phyloP scores from a whole-genome alignment of 2,888 invertebrate genomes.

The Drosophila hamatofila region DNA sequence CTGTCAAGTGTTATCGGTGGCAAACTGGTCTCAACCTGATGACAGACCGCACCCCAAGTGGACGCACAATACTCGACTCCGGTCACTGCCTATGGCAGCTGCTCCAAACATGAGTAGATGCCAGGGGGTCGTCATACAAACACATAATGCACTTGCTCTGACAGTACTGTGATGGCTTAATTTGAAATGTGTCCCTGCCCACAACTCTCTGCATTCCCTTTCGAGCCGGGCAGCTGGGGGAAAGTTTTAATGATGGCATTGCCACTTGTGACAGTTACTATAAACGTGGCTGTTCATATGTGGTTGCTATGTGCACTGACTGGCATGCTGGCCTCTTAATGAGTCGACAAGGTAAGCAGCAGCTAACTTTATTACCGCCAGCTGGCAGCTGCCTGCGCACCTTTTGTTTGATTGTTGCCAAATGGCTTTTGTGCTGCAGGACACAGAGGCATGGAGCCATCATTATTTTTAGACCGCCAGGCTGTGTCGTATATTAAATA shows the following conservation, averaged over 20 bases:
- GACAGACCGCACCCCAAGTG: constrained; percentile 21
- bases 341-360: constrained; percentile 31
- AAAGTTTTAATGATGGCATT: constrained; percentile 59
- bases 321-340: constrained; percentile 34
- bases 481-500: not conserved
- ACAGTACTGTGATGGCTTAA: constrained; percentile 60
- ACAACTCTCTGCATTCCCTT: not conserved
- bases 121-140: constrained; percentile 27
- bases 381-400: constrained; percentile 9
- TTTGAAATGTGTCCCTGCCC: constrained; percentile 50
- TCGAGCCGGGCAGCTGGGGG: not conserved
- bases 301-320: not conserved
- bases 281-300: not conserved
- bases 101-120: constrained; percentile 26
- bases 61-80: constrained; percentile 18
- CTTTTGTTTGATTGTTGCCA: constrained; percentile 50
- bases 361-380: constrained; percentile 12
- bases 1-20: not conserved
- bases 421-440: constrained; percentile 25
- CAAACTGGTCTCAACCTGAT: constrained; percentile 10
- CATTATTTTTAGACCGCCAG: not conserved
- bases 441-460: constrained; percentile 12
- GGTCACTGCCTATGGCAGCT: constrained; percentile 23
- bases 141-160: constrained; percentile 58
- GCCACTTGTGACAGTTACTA: constrained; percentile 40